Base-by-base conservation (phyloP, 2,888 invertebrate genomes). In the Epinotia bilunana region DNA sequence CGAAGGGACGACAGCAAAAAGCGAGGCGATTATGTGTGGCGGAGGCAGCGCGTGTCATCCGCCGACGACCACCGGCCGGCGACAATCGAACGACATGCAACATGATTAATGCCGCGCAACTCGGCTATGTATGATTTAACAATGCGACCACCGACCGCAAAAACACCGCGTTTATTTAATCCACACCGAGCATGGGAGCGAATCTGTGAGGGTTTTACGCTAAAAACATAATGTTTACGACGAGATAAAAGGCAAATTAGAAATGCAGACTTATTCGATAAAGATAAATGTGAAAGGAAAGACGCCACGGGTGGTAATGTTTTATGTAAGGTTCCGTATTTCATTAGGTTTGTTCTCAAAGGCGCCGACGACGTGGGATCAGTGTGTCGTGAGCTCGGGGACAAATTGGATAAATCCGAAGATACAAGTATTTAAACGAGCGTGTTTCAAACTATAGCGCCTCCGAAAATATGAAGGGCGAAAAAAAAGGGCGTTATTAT, bases 281-380 rank as follows among this genome's bases (percentile, higher is more conserved):
- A 87, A 88, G 88, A 90, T 89, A 88, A 91, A 85, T 85, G 90
- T 90, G 90, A 90, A 91, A 88, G 85, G 87, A 87, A 88, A 85
- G 84, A 87, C 84, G 78, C 91, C 79, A 84, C 88, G 83, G 92
- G 92, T 83, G 91, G 88, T 89, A 85, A 92, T 91, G 92, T 92
- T 89, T 93, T 88, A 92, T 92, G 90, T 86, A 90, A 80, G 83
- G 80, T 80, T 81, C 76, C 81, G 84, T 84, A 88, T 88, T 87
- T 87, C 85, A 88, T 90, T 88, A 86, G 82, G 81, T 81, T 84
- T 85, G 84, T 87, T 88, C 86, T 87, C 86, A 86, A 83, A 78
- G 79, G 79, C 77, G 81, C 79, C 81, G 79, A 80, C 81, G 76
- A 75, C 76, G 78, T 72, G 74, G 78, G 74, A 60, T 69, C 67